Percentiles rank a stretch among this genome's conserved stretches.
phyloP scores from a whole-genome alignment of 2,113 vertebrate genomes.

The Falco punctatus region DNA sequence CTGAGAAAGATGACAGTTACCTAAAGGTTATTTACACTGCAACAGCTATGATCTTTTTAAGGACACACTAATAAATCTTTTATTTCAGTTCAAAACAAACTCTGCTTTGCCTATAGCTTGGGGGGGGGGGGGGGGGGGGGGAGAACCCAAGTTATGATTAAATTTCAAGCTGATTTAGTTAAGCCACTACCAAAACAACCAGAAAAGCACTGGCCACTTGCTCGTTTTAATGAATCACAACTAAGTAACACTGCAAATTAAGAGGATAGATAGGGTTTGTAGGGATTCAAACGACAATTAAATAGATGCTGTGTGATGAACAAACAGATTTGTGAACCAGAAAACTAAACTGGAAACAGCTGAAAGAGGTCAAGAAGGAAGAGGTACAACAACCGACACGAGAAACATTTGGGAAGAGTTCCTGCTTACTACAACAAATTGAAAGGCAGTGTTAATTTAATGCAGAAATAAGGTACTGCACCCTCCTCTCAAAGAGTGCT shows the following conservation, averaged over 20 bases:
- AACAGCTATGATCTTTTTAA: not conserved
- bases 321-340: not conserved
- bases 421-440: not conserved
- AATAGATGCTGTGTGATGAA: not conserved
- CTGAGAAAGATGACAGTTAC: conserved; percentile 71
- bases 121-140: too few species aligned
- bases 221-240: not conserved
- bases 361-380: not conserved
- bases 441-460: not conserved
- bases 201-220: not conserved
- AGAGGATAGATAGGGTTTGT: not conserved
- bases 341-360: not conserved
- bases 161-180: not conserved
- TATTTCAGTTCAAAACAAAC: not conserved
- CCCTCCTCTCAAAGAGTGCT: not conserved
- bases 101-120: not conserved
- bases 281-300: not conserved
- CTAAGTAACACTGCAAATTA: not conserved
- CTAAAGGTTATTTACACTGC: not conserved
- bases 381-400: not conserved
- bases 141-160: not conserved
- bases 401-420: not conserved
- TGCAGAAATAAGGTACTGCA: not conserved
- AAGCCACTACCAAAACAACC: not conserved
- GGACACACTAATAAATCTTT: not conserved